These are phyloP conservation scores for Neotoxoptera formosana DNA, from an alignment of 1,140 invertebrate species.

Conservation along the genomic window DNA sequence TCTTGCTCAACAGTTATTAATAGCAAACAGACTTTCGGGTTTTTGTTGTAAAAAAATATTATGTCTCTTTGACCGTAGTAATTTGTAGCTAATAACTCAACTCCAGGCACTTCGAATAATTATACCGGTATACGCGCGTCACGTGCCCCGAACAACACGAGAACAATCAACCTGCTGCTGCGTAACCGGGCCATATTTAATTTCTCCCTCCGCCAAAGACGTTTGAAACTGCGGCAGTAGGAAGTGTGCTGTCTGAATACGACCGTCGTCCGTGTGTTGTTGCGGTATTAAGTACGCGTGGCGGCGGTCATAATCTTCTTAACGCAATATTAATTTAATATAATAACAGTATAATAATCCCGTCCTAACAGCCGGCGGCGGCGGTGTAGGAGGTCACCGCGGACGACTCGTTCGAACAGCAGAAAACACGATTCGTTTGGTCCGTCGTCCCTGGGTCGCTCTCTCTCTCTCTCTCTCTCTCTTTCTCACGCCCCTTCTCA, in stretches of 20 bases:
- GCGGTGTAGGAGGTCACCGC: neutral
- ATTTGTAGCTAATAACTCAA: neutral
- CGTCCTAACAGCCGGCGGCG: neutral
- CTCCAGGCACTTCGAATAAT: neutral
- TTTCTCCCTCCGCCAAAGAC: neutral
- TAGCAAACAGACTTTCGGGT: neutral
- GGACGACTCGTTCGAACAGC: neutral
- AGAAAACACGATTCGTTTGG: neutral
- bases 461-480: no score
- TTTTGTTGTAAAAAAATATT: neutral
- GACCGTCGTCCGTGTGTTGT: neutral
- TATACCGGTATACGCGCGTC: neutral
- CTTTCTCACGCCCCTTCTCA: no score
- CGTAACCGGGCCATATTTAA: neutral
- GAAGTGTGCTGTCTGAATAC: neutral
- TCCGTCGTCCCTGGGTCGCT: neutral
- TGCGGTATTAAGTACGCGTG: neutral
- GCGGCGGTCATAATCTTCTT: neutral
- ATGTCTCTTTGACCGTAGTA: neutral
- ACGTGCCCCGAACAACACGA: neutral
- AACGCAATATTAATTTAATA: conserved; percentile 14
- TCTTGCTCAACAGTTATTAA: neutral
- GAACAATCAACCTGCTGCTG: neutral
- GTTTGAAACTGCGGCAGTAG: neutral
- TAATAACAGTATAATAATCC: neutral